Conservation (phyloP, 2,113 vertebrate genomes). For the Psilopogon haemacephalus region DNA sequence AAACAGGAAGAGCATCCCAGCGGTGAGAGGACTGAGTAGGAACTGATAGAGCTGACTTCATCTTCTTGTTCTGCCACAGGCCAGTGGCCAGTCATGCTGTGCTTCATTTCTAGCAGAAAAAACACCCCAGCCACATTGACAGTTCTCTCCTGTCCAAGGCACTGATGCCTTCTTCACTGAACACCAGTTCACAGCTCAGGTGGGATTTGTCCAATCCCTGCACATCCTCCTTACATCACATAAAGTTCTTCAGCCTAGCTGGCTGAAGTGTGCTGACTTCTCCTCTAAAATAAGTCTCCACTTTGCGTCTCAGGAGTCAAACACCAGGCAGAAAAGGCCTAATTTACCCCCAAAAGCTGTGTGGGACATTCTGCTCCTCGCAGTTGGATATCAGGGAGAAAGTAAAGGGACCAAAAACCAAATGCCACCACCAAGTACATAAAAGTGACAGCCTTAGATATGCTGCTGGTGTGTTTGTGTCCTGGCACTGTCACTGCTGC, state of each 20-base stretch:
- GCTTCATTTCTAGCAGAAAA: background rate
- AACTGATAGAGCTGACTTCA: background rate
- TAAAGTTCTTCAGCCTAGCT: background rate
- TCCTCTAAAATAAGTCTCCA: background rate
- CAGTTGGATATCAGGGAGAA: background rate
- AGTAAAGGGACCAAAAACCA: background rate
- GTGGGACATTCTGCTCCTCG: background rate
- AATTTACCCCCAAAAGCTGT: background rate
- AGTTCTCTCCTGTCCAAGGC: background rate
- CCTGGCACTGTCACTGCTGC: rapidly evolving
- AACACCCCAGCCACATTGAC: rapidly evolving
- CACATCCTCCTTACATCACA: background rate
- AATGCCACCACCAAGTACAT: background rate
- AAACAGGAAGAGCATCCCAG: background rate
- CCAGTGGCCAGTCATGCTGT: rapidly evolving
- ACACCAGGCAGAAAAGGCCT: background rate
- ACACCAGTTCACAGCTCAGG: background rate
- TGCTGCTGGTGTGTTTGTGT: rapidly evolving
- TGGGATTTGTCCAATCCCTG: background rate
- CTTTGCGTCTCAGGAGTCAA: background rate
- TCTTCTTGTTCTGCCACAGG: background rate
- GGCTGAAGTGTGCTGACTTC: background rate
- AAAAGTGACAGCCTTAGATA: background rate
- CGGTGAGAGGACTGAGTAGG: background rate
- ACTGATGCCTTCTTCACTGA: background rate